A percentile compares a stretch with the other conserved stretches of the same genome.
phyloP scores from a whole-genome alignment of 2,888 invertebrate genomes.

The Napeogenes sylphis region DNA sequence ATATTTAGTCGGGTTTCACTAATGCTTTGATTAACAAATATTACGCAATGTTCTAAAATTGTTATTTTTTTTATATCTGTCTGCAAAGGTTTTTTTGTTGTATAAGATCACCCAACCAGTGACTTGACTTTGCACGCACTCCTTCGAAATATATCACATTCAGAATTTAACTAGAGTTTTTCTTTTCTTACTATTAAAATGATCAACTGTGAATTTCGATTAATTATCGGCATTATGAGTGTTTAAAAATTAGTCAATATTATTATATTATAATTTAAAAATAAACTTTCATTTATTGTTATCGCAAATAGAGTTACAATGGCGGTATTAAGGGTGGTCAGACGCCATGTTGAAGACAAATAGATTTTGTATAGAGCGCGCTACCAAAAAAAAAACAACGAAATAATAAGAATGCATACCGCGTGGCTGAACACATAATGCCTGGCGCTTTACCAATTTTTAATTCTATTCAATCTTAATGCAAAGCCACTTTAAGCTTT shows the following conservation, averaged over 20 bases:
- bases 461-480: conserved; percentile 20
- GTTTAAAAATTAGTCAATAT: no score
- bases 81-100: no score
- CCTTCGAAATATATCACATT: not conserved
- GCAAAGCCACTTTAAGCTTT: conserved; percentile 13
- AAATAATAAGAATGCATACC: conserved; percentile 46
- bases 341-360: conserved; percentile 34
- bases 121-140: not conserved
- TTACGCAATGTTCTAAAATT: no score
- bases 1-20: no score
- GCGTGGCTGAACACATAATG: conserved; percentile 39
- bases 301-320: not conserved
- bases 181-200: no score
- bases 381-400: conserved; percentile 40
- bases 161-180: no score
- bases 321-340: conserved; percentile 19
- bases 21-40: no score
- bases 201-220: no score
- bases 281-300: not conserved
- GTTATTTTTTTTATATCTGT: no score
- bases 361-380: conserved; percentile 2
- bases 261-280: no score
- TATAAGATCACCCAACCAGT: no score
- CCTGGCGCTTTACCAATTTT: conserved; percentile 34
- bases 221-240: no score